Percentiles rank a stretch among this genome's conserved stretches.
Evolutionary conservation across 2,797 vertebrate species (phyloP).

Genomic region (Eremophila alpestris): DNA sequence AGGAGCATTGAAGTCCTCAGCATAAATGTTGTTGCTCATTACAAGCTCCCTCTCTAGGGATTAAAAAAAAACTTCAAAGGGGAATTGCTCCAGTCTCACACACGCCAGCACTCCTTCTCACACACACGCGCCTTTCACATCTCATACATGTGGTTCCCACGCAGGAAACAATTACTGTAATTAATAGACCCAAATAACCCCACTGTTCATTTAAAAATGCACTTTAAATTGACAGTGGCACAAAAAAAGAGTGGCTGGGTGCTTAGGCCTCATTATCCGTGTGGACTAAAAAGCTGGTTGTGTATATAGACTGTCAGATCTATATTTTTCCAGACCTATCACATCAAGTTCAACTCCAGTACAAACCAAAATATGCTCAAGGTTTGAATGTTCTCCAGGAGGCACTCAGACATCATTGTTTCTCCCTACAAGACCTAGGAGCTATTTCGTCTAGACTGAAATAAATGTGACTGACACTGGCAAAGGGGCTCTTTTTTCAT

Average conservation of each 20-base stretch:
- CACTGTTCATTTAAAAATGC: constrained; percentile 60
- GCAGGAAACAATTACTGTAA: constrained; percentile 71
- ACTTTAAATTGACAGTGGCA: constrained; percentile 62
- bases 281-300: constrained; percentile 33
- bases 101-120: neutral
- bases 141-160: constrained; percentile 60
- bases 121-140: constrained; percentile 43
- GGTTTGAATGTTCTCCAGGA: constrained; percentile 39
- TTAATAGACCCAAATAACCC: constrained; percentile 62
- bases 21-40: constrained; percentile 60
- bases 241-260: constrained; percentile 30
- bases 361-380: neutral
- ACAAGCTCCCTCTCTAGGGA: constrained; percentile 54
- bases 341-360: constrained; percentile 36
- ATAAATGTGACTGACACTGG: neutral
- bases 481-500: neutral
- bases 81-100: constrained; percentile 28
- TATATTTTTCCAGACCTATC: constrained; percentile 56
- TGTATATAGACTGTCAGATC: constrained; percentile 58
- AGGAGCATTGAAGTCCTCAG: constrained; percentile 52
- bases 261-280: constrained; percentile 11
- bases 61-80: constrained; percentile 59
- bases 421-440: neutral
- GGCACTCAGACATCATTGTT: neutral
- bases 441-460: constrained; percentile 24